Evolutionary conservation across 2,113 vertebrate species (phyloP).

Genomic region (Prinia subflava): DNA sequence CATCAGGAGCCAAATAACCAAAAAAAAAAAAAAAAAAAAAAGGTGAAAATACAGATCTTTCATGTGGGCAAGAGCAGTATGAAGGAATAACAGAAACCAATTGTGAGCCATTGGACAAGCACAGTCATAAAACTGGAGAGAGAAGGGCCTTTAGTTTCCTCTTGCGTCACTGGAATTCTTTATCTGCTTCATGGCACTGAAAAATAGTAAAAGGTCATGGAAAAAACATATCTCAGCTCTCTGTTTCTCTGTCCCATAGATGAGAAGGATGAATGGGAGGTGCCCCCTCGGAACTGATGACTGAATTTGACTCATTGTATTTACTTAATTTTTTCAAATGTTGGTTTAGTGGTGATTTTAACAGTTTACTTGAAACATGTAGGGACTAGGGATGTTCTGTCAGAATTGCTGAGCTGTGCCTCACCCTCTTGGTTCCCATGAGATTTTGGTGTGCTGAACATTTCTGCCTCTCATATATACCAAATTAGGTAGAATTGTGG

Average conservation of each 20-base stretch:
- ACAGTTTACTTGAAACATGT: neutral
- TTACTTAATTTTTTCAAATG: neutral
- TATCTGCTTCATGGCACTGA: conserved; percentile 3
- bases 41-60: neutral
- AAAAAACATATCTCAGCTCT: neutral
- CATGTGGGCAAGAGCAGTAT: neutral
- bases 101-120: neutral
- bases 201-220: conserved; percentile 12
- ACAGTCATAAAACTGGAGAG: neutral
- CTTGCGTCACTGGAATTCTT: neutral
- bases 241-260: neutral
- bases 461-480: neutral
- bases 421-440: neutral
- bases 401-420: neutral
- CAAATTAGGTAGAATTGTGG: neutral
- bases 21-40: neutral
- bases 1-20: neutral
- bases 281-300: neutral
- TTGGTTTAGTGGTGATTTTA: neutral
- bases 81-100: neutral
- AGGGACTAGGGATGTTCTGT: neutral
- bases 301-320: neutral
- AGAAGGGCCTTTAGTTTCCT: neutral
- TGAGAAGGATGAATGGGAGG: neutral
- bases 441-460: neutral